phyloP scores from a whole-genome alignment of 2,888 invertebrate genomes.

The Xylota sylvarum region DNA sequence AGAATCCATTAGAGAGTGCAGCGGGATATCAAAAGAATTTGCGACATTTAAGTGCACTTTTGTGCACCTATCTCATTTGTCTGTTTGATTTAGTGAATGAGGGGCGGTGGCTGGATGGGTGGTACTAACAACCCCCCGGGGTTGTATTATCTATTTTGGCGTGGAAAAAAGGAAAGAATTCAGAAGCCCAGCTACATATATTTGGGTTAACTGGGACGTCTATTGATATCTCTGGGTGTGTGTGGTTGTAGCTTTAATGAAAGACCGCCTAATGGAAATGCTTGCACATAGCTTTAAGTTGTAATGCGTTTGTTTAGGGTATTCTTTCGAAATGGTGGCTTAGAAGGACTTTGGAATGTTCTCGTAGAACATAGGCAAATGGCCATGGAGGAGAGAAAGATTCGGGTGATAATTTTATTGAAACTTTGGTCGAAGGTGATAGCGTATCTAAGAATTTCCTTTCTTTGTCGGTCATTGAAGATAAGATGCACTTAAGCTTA shows the following conservation, averaged over 20 bases:
- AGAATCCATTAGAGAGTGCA: constrained; percentile 75
- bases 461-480: no score
- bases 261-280: constrained; percentile 49
- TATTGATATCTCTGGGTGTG: not conserved
- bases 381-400: no score
- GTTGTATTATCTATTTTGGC: constrained; percentile 46
- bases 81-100: constrained; percentile 75
- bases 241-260: constrained; percentile 16
- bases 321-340: not conserved
- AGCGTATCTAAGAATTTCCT: not conserved
- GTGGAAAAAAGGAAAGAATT: constrained; percentile 16
- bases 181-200: constrained; percentile 32
- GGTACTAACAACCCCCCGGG: not conserved
- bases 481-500: no score
- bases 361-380: not conserved
- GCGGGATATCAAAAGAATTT: constrained; percentile 77
- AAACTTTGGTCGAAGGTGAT: not conserved
- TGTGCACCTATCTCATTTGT: constrained; percentile 76
- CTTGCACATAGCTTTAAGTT: constrained; percentile 14
- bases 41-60: constrained; percentile 77
- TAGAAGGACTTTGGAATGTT: not conserved
- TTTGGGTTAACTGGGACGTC: constrained; percentile 67
- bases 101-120: not conserved
- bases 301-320: not conserved
- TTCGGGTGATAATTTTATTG: not conserved